A percentile compares a stretch with the other conserved stretches of the same genome.
phyloP scores from a whole-genome alignment of 1,140 invertebrate genomes.

The Delia radicum region DNA sequence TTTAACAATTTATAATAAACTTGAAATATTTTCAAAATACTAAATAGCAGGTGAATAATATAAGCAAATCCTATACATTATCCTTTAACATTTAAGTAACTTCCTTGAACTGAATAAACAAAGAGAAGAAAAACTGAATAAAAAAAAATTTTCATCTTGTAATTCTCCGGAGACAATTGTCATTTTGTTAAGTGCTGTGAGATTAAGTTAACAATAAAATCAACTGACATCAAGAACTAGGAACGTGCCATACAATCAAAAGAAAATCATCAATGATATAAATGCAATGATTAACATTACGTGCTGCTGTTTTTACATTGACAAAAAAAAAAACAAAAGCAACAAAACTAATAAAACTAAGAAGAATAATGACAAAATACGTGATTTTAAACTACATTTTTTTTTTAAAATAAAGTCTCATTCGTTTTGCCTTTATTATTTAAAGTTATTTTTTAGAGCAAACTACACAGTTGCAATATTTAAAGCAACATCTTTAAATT shows the following conservation, averaged over 20 bases:
- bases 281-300: slow-evolving; percentile 18
- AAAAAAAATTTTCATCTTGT: not conserved
- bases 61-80: no score
- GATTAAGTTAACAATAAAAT: slow-evolving; percentile 15
- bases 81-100: not conserved
- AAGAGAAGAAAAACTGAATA: not conserved
- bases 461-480: not conserved
- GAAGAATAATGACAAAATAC: not conserved
- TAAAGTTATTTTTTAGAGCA: not conserved
- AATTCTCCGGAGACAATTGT: slow-evolving; percentile 13
- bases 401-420: not conserved
- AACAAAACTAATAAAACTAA: not conserved
- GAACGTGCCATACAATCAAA: slow-evolving; percentile 7
- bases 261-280: slow-evolving; percentile 13
- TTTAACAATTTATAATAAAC: not conserved
- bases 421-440: not conserved
- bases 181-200: not conserved
- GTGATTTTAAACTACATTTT: not conserved
- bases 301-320: slow-evolving; percentile 6
- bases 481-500: not conserved
- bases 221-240: slow-evolving; percentile 14
- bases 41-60: not conserved
- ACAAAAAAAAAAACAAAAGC: not conserved
- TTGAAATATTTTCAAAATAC: not conserved
- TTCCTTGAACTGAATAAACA: not conserved